Evolutionary conservation across 2,888 invertebrate species (phyloP), one percentile per base, ranked within the genome.

Genomic region (Poecilobothrus nobilitatus): DNA sequence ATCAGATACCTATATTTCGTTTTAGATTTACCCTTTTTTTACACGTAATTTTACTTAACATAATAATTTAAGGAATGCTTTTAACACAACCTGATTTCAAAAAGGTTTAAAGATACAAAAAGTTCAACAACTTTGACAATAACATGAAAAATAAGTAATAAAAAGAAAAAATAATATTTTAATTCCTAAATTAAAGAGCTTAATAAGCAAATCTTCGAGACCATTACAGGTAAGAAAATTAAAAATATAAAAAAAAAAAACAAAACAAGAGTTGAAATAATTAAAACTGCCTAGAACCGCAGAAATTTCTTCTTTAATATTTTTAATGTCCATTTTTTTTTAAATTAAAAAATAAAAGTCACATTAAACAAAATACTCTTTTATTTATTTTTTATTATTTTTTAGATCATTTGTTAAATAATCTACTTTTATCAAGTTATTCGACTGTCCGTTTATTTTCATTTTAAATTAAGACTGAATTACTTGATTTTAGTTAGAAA

Each of bases 211-310:
- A 53, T 53, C 18, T 53, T 18, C 18, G 18, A 53, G 53, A 53
- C 53, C 53, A n/a, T 53, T 15, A 53, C 53, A n/a, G 27, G 53
- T 53, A 53, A 53, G 18, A 53, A 44, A n/a, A n/a, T n/a, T 6
- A 53, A n/a, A 27, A 27, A 27, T 4, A 2, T 5, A 27, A 27
- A 27, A 4, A 4, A 27, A 27, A 27, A 27, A 27, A 27, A 5
- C 18, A 53, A 53, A 53, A 53, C 18, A 53, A 53, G 18, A 18
- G n/a, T 41, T 53, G 53, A 2, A 53, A 53, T 53, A 53, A 53
- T 53, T 53, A 53, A 53, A 53, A 53, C 53, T 15, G 53, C 53
- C 53, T 53, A 53, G 53, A 53, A 53, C 53, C 53, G 53, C 53
- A 53, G 18, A 53, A 53, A 44, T 10, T 44, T 44, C 12, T 44